A percentile compares a stretch with the other conserved stretches of the same genome.
Evolutionary conservation across 2,888 invertebrate genomes (phyloP).

Genomic region (Cerceris ruficornis): DNA sequence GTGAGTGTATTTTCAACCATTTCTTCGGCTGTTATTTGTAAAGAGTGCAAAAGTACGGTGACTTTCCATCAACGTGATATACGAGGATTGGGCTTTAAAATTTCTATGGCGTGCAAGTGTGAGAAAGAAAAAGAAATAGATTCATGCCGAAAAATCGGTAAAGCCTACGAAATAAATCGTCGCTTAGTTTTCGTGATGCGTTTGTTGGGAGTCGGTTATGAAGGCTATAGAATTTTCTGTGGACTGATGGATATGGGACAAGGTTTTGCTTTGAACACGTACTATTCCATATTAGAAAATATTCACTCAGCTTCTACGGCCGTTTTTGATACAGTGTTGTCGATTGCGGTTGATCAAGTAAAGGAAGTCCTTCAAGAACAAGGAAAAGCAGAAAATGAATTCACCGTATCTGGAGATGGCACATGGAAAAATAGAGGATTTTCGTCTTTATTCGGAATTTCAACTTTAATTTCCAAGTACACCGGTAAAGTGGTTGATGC

Average conservation of each 20-base stretch:
- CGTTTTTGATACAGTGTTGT: background rate
- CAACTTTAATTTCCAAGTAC: constrained; percentile 3
- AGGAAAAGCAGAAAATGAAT: background rate
- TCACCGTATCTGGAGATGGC: constrained; percentile 6
- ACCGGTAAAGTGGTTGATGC: constrained; percentile 4
- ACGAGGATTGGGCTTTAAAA: too few species aligned
- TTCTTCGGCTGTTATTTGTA: too few species aligned
- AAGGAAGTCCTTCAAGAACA: background rate
- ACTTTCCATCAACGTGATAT: too few species aligned
- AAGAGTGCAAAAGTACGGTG: too few species aligned
- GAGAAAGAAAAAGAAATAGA: background rate
- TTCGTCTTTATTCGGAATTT: constrained; percentile 5
- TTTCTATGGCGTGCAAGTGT: too few species aligned
- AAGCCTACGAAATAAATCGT: background rate
- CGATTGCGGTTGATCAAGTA: background rate
- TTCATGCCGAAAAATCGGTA: background rate
- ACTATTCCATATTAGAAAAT: background rate
- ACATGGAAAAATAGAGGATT: constrained; percentile 15
- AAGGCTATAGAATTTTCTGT: constrained; percentile 12
- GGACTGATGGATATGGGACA: background rate
- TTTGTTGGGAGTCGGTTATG: constrained; percentile 5
- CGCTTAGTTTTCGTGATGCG: background rate
- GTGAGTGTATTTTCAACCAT: too few species aligned
- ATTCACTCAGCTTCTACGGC: background rate
- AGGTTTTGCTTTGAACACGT: background rate